Base-by-base conservation (phyloP, 2,113 vertebrate species). In the Nerophis ophidion region DNA sequence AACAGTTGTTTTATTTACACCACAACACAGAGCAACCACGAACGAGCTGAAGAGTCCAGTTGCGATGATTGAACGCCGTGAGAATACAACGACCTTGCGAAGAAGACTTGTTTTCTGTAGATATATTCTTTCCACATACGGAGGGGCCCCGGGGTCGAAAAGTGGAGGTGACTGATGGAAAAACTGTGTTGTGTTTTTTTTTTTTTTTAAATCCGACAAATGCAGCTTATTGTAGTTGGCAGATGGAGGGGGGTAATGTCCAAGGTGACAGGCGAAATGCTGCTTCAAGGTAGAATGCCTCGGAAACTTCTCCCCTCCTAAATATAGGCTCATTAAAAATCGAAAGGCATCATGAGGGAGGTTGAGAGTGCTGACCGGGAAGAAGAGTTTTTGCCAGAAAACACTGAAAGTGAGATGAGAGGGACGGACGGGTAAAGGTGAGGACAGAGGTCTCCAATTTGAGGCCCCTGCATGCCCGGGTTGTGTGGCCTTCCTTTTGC, bases 251-350 rank as follows among this genome's bases (percentile, higher is more conserved):
- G 38, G 38, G 68, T 82, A 75, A 82, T 74, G 79, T 77, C 76
- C 74, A 76, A 84, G 83, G 85, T 83, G 79, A 85, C 76, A 72
- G 73, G 63, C 80, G 61, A 77, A 81, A 84, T 75, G 72, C 73
- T 66, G 67, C 69, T 72, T 26, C 68, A 73, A 57, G 80, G 69
- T 76, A 80, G 76, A 82, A 75, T 70, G 70, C 68, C 72, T 81
- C 48, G 60, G 72, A 40, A 42, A 13, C 60, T 71, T 75, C 68
- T 59, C 63, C 75, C 59, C 48, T 66, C 60, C 80, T 87, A 87
- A 87, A 87, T 82, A 81, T 80, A 83, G 81, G 33, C 75, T 85
- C 85, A 88, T 88, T 86, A 87, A 86, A 86, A 82, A 84, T 88
- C 79, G 77, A 84, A 84, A 81, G 72, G 75, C 68, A 58, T 65